These are phyloP conservation scores for Busseola fusca DNA, from an alignment of 2,888 invertebrate genomes.

Conservation along the genomic window DNA sequence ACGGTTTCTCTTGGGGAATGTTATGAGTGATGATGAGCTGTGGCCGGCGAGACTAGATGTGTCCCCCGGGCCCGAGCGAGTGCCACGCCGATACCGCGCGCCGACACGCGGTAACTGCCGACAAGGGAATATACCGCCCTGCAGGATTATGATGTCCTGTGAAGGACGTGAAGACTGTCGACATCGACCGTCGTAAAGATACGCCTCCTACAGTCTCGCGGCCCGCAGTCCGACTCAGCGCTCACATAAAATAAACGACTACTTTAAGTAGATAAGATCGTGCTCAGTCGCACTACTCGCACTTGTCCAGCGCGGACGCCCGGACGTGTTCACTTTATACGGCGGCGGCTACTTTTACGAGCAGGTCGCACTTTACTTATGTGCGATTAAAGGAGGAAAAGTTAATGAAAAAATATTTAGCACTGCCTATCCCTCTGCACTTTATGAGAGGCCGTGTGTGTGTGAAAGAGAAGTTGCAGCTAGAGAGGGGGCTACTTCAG, in stretches of 20 bases:
- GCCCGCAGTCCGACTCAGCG: conserved; percentile 24
- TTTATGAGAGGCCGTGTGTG: neutral
- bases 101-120: conserved; percentile 25
- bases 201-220: conserved; percentile 55
- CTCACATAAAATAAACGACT: conserved; percentile 70
- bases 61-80: conserved; percentile 17
- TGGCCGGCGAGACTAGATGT: conserved; percentile 7
- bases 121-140: conserved; percentile 27
- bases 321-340: conserved; percentile 63
- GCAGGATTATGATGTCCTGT: conserved; percentile 62
- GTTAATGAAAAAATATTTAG: conserved; percentile 58
- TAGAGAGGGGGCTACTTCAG: neutral
- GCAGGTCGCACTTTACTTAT: conserved; percentile 54
- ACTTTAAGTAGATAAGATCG: conserved; percentile 70
- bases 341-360: conserved; percentile 68
- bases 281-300: conserved; percentile 71
- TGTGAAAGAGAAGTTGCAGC: neutral
- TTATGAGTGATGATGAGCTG: conserved; percentile 40
- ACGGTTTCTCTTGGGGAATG: conserved; percentile 26
- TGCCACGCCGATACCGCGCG: neutral
- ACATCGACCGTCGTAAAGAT: conserved; percentile 70
- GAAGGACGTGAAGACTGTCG: conserved; percentile 65
- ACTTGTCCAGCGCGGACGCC: conserved; percentile 58
- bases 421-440: conserved; percentile 23
- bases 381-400: conserved; percentile 54